Evolutionary conservation across 2,113 vertebrate genomes (phyloP), one percentile per base, ranked within the genome.

Genomic region (Promerops cafer): DNA sequence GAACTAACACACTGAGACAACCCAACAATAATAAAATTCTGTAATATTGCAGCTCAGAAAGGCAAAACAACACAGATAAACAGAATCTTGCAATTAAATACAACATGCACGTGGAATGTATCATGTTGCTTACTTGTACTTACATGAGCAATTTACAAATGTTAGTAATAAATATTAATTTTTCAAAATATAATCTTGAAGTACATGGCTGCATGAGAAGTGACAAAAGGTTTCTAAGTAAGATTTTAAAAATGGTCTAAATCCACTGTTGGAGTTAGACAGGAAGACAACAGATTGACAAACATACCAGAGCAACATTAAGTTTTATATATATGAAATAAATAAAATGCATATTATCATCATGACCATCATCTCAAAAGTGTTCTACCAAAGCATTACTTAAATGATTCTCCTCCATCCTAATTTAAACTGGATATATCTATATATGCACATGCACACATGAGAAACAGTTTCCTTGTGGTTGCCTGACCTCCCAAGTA

Each of bases 1-100:
- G 9, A 83, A 57, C 39, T 21, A 83, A 70, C 18, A 80, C 26
- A 20, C 23, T 63, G 7, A 30, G 30, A 92, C 16, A 90, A 81
- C 47, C 57, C 59, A 66, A 59, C 2, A 74, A 37, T 15, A 74
- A 57, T 8, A 77, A 7, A 72, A 45, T 57, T 68, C 37, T 42
- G 44, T 18, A 94, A 47, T 35, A 86, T 3, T 63, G 57, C 27
- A 54, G 59, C 50, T 93, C 83, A 86, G 44, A 91, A 92, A 59
- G 52, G 39, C 52, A 77, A 90, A 93, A 77, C 37, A 87, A 20
- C 31, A 79, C 0, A 88, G 66, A 72, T 27, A 82, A 45, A 35
- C 86, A 49, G 8, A 96, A 75, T 79, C 35, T 44, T 76, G 44
- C 31, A 59, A 87, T 72, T 83, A 95, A 85, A 91, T 30, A 35